Conservation (phyloP, 2,888 invertebrate species). For the Leucophora obtusa region DNA sequence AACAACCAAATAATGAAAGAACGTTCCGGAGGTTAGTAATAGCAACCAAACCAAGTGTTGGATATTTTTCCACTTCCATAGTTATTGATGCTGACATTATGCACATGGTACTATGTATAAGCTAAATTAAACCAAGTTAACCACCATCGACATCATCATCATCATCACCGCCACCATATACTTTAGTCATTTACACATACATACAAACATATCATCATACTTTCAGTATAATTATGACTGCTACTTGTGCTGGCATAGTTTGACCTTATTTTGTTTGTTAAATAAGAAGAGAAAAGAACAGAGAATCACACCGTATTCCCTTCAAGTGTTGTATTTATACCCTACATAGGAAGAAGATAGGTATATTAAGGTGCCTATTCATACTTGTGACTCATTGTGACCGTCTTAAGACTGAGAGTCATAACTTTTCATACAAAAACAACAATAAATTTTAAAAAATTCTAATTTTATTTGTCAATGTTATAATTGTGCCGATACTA, state of each 20-base stretch:
- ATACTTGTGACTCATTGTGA: too few species aligned
- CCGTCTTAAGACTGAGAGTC: too few species aligned
- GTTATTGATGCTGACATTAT: conserved; percentile 56
- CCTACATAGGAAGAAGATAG: neutral
- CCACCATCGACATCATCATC: conserved; percentile 13
- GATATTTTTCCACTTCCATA: conserved; percentile 45
- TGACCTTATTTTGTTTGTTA: conserved; percentile 46
- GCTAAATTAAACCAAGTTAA: conserved; percentile 53
- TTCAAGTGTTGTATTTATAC: neutral
- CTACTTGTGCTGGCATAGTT: conserved; percentile 31
- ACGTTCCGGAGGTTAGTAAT: neutral
- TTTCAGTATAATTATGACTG: neutral
- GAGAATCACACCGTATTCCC: neutral
- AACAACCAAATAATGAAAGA: conserved; percentile 10
- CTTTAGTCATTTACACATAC: neutral
- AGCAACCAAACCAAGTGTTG: conserved; percentile 41
- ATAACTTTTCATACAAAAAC: too few species aligned
- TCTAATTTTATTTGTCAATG: too few species aligned
- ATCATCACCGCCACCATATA: neutral
- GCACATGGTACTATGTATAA: conserved; percentile 46
- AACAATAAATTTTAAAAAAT: too few species aligned
- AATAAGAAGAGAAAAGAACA: neutral
- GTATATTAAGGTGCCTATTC: neutral
- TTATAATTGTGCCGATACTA: too few species aligned
- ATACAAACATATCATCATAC: neutral